These are phyloP conservation scores for Heteromurus nitidus DNA, from an alignment of 2,888 invertebrate species.

Conservation along the genomic window DNA sequence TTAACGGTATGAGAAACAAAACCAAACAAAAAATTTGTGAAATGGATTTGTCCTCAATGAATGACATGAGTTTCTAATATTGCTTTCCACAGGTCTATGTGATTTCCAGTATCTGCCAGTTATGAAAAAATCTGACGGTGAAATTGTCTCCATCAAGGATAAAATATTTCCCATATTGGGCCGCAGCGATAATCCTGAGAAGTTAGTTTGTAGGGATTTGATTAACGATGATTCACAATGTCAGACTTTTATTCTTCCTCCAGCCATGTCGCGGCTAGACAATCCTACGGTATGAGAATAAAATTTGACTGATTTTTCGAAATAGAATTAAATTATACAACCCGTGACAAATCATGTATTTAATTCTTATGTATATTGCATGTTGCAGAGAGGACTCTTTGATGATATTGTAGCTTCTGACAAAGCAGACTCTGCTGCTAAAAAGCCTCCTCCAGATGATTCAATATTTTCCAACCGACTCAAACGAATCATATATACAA, in stretches of 20 bases:
- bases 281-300: conserved; percentile 67
- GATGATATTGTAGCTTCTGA: conserved; percentile 51
- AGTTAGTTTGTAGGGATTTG: conserved; percentile 47
- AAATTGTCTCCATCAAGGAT: conserved; percentile 80
- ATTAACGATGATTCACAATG: conserved; percentile 28
- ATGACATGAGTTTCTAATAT: no score
- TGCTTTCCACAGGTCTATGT: conserved; percentile 82
- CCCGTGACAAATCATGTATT: no score
- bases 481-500: conserved; percentile 70
- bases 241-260: conserved; percentile 65
- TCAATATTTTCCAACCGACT: conserved; percentile 57
- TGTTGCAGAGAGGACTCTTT: conserved; percentile 39
- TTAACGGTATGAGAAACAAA: conserved; percentile 75
- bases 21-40: no score
- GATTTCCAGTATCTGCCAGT: conserved; percentile 94
- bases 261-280: conserved; percentile 69
- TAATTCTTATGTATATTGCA: no score
- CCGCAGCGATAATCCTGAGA: conserved; percentile 36
- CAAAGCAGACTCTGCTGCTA: conserved; percentile 26
- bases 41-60: no score
- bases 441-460: conserved; percentile 65
- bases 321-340: no score
- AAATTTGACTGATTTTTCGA: background rate
- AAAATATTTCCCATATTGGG: conserved; percentile 76
- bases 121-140: conserved; percentile 74